Evolutionary conservation across 2,113 vertebrate genomes (phyloP).

Genomic region (Nesospiza acunhae): DNA sequence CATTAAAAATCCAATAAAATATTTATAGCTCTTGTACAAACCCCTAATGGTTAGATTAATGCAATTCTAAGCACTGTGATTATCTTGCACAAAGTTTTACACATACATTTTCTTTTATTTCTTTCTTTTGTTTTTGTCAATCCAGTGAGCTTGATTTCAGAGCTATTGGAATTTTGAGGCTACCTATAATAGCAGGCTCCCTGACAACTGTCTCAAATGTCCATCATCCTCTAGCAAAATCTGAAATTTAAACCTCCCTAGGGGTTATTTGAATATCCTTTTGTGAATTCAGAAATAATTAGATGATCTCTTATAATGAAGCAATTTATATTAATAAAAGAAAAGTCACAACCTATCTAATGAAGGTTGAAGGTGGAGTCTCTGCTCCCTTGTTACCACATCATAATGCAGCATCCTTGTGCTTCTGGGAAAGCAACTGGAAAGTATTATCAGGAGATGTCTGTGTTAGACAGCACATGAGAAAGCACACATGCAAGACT

Average conservation of each 20-base stretch:
- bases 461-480: constrained; percentile 7
- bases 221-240: neutral
- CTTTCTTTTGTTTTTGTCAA: neutral
- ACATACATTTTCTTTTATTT: neutral
- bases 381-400: constrained; percentile 35
- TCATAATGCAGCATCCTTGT: constrained; percentile 52
- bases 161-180: neutral
- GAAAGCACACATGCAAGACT: neutral
- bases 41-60: constrained; percentile 55
- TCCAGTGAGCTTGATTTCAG: neutral
- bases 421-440: constrained; percentile 46
- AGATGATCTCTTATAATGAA: constrained; percentile 68
- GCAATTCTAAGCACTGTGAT: constrained; percentile 54
- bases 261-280: constrained; percentile 55
- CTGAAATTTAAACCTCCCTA: constrained; percentile 50
- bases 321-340: constrained; percentile 69
- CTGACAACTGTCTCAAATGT: constrained; percentile 24
- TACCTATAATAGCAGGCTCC: neutral
- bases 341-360: constrained; percentile 47
- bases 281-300: constrained; percentile 73
- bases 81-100: constrained; percentile 56
- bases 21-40: constrained; percentile 74
- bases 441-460: constrained; percentile 45
- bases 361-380: constrained; percentile 29
- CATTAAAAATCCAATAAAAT: constrained; percentile 78